phyloP scores from a whole-genome alignment of 2,113 vertebrate species.

The Ceyx margarethae region DNA sequence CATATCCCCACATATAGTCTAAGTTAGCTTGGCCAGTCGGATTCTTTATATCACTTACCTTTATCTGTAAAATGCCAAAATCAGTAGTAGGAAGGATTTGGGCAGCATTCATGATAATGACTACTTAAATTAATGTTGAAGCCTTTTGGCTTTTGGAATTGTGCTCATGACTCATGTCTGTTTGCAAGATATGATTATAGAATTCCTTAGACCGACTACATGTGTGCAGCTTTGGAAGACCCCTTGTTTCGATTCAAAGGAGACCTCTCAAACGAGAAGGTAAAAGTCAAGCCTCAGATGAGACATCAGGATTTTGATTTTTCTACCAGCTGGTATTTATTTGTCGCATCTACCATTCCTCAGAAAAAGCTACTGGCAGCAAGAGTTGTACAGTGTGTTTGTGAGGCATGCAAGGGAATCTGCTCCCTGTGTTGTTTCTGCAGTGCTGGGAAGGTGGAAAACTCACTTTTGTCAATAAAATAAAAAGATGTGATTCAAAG shows the following conservation, averaged over 20 bases:
- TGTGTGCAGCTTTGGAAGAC: neutral
- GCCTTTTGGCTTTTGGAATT: neutral
- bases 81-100: neutral
- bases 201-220: neutral
- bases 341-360: neutral
- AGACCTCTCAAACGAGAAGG: neutral
- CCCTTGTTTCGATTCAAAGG: neutral
- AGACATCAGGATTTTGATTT: neutral
- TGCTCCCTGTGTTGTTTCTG: neutral
- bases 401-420: neutral
- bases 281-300: neutral
- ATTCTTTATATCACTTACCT: neutral
- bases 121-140: neutral
- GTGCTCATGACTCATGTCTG: constrained; percentile 14
- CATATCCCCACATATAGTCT: neutral
- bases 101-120: neutral
- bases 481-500: neutral
- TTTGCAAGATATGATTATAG: neutral
- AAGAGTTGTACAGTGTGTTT: neutral
- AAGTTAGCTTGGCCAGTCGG: neutral
- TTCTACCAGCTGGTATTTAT: neutral
- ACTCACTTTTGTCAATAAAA: constrained; percentile 17
- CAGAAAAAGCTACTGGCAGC: neutral
- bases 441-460: neutral
- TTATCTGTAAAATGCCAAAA: neutral